Conservation (phyloP, 2,797 vertebrate genomes). For the Liparis tanakae region DNA sequence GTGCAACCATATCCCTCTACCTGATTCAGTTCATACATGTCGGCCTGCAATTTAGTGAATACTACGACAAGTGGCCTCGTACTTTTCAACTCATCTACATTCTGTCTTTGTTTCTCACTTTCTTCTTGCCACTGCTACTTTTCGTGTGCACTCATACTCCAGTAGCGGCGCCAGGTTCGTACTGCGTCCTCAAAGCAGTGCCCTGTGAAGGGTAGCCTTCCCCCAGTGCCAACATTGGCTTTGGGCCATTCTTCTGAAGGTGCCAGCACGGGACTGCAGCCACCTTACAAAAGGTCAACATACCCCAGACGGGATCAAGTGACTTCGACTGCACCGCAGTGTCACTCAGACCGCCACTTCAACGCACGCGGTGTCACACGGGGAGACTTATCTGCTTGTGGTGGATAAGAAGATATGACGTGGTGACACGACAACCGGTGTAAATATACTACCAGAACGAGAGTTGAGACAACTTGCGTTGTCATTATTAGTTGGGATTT, state of each 20-base stretch:
- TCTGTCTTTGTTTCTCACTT: conserved; percentile 28
- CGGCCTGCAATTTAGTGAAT: conserved; percentile 22
- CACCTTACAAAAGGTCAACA: conserved; percentile 76
- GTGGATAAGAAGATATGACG: conserved; percentile 7
- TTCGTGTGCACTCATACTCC: conserved; percentile 14
- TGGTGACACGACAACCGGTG: conserved; percentile 2
- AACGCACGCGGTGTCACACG: conserved; percentile 28
- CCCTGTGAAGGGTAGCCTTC: conserved; percentile 47
- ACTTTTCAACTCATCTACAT: conserved; percentile 32
- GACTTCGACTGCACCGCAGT: conserved; percentile 71
- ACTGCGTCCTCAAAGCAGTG: conserved; percentile 32
- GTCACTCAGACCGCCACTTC: conserved; percentile 63
- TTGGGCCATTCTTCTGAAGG: conserved; percentile 59
- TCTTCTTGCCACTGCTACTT: conserved; percentile 45
- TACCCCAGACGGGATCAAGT: conserved; percentile 69
- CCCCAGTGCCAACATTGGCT: conserved; percentile 57
- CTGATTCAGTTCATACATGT: conserved; percentile 11
- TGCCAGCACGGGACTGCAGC: conserved; percentile 60
- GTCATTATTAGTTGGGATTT: not conserved
- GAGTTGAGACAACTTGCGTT: not conserved
- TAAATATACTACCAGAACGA: not conserved
- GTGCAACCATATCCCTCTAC: conserved; percentile 1
- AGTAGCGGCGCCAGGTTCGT: conserved; percentile 36
- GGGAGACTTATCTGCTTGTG: conserved; percentile 18
- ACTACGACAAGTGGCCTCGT: conserved; percentile 29